Percentiles rank a stretch among this genome's conserved stretches.
Evolutionary conservation across 2,888 invertebrate genomes (phyloP).

Genomic region (Caenorhabditis angaria): DNA sequence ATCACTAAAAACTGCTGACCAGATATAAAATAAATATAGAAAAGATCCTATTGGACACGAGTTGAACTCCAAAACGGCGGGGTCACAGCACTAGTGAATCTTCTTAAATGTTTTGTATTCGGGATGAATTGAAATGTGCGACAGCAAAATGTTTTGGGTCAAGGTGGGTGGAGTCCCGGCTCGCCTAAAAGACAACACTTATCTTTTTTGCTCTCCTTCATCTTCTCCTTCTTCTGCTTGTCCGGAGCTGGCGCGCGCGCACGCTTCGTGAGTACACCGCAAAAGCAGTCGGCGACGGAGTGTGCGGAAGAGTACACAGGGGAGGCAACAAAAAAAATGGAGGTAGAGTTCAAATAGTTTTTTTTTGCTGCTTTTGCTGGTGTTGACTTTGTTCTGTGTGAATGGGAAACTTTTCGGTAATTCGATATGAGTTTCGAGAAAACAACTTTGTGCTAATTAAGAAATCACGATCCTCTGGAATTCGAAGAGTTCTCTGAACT

Average conservation of each 20-base stretch:
- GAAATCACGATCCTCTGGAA: no score
- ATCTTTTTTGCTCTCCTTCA: constrained; percentile 35
- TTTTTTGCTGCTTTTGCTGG: constrained; percentile 10
- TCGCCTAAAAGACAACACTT: constrained; percentile 29
- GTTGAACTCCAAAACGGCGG: no score
- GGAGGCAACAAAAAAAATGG: constrained; percentile 9
- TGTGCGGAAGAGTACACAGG: constrained; percentile 15
- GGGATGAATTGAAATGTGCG: no score
- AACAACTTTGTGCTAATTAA: no score
- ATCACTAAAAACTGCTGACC: background rate
- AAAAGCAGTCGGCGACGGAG: constrained; percentile 15
- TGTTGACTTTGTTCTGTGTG: constrained; percentile 1
- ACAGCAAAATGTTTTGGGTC: constrained; percentile 10
- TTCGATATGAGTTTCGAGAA: no score
- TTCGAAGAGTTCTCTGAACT: no score
- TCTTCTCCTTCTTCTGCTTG: constrained; percentile 11
- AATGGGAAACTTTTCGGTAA: background rate
- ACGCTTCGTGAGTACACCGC: constrained; percentile 31
- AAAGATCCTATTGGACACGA: no score
- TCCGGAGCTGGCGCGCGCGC: constrained; percentile 20
- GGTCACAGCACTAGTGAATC: no score
- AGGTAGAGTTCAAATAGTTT: constrained; percentile 23
- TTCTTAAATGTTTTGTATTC: constrained; percentile 37
- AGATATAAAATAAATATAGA: background rate
- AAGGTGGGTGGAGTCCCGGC: constrained; percentile 24